phyloP scores from a whole-genome alignment of 2,888 invertebrate genomes.

The Teleogryllus oceanicus region DNA sequence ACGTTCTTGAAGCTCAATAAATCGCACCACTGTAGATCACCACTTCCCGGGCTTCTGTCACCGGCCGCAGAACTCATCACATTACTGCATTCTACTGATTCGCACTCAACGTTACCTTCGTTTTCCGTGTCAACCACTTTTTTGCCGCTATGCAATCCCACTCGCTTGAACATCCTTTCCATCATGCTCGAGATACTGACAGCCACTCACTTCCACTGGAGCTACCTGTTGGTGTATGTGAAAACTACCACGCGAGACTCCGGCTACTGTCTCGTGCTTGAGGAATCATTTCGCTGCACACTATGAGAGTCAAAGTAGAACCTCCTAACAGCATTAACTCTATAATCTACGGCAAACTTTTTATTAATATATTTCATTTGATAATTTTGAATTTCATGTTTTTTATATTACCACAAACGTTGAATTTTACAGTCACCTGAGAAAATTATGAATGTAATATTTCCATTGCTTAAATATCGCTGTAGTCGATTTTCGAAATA shows the following conservation, averaged over 20 bases:
- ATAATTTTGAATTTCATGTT: neutral
- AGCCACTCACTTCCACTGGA: slow-evolving; percentile 44
- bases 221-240: slow-evolving; percentile 58
- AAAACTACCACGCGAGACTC: slow-evolving; percentile 51
- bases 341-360: neutral
- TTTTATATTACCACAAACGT: neutral
- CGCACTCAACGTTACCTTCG: slow-evolving; percentile 24
- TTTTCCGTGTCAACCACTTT: slow-evolving; percentile 34
- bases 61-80: slow-evolving; percentile 40
- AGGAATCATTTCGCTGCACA: no score
- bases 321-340: no score
- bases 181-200: slow-evolving; percentile 45
- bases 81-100: slow-evolving; percentile 41
- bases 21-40: slow-evolving; percentile 37
- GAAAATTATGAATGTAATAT: no score
- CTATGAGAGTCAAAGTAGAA: no score
- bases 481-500: no score
- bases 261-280: slow-evolving; percentile 39
- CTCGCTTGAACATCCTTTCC: slow-evolving; percentile 42
- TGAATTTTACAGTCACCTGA: no score
- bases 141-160: slow-evolving; percentile 39
- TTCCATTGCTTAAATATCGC: no score
- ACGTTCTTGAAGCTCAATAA: slow-evolving; percentile 36
- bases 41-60: slow-evolving; percentile 38
- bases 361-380: neutral